Evolutionary conservation across 1,140 invertebrate genomes (phyloP), one percentile per base, ranked within the genome.

Genomic region (Eufriesea mexicana): DNA sequence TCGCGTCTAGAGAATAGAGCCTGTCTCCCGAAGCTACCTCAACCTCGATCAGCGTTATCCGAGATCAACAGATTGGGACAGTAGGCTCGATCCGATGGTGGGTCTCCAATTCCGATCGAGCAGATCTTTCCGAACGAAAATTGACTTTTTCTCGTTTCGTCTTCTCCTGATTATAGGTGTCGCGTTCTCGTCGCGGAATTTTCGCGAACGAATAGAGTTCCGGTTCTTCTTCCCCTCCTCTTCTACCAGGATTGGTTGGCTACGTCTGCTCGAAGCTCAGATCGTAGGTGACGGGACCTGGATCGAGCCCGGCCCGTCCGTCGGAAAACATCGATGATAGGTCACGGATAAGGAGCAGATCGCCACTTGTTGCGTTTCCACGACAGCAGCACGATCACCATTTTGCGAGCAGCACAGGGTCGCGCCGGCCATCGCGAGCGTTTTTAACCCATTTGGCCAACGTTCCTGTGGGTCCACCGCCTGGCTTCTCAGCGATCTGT

Each of bases 371-470:
- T 92, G 91, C 89, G 87, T 84, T 89, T 89, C 86, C 78, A 83
- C 67, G 80, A 79, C 72, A 79, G 77, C 84, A 71, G 49, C 76
- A 81, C 66, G 77, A 85, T 88, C 89, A 85, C 87, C 91, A 92
- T 93, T 88, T 91, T 87, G 83, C 86, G 83, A 87, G 76, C 77
- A 84, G 83, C 86, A 82, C 81, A 71, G 75, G 67, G 79, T 81
- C 86, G 88, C 80, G 86, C 84, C 73, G 84, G 84, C 85, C 84
- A 84, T 89, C 70, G 86, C 81, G 71, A 25, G 77, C 72, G 57
- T 68, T 70, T 89, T 92, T 92, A 92, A 92, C 92, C 91, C 92
- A 92, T 92, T 79, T 89, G 87, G 71, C 75, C 74, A 16, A 12
- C n/a, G 10, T 64, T 28, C 2, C 20, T 14, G 16, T 64, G 67